Evolutionary conservation across 2,888 invertebrate genomes (phyloP), one percentile per base, ranked within the genome.

Genomic region (Spodoptera exigua): DNA sequence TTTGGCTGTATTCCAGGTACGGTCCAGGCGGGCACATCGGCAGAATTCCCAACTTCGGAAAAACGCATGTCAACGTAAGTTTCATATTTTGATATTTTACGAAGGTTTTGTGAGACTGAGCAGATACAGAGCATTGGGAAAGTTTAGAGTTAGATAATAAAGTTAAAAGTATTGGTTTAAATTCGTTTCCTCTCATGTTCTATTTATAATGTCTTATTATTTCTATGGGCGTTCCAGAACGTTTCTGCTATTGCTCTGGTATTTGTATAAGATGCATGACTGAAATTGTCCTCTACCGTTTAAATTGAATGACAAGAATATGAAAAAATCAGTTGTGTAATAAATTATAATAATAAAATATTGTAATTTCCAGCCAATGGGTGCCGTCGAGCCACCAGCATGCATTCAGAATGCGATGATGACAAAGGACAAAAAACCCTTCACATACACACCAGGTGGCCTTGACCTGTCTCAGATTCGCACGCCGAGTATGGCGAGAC

Each of bases 371-470:
- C 93, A 94, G 94, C 91, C 91, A 58, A 91, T 92, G 90, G 92
- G 92, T 10, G 76, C 66, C 61, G 76, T 88, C 47, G 97, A 97
- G 85, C 98, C 98, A 41, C 98, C 98, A 66, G 96, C 97, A 70
- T 98, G 98, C 78, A 97, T 98, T 58, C 98, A 98, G 87, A 98
- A 98, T 89, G 98, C 98, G 34, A 98, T 98, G 98, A 96, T 98
- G 96, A 98, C 97, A 81, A 98, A 98, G 91, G 98, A 98, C 90
- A 99, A 98, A 90, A 98, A 98, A 84, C 98, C 98, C 11, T 99
- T 99, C 88, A 98, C 98, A n/a, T 99, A 99, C 89, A 98, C 98
- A 14, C 98, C 98, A 1, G 98, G 98, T 14, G 98, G 98, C 70
- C 95, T 98, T 61, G 98, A 98, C 89, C 94, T 98, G 51, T 98